Evolutionary conservation across 2,888 invertebrate genomes (phyloP).

Genomic region (Metopia argyrocephala): DNA sequence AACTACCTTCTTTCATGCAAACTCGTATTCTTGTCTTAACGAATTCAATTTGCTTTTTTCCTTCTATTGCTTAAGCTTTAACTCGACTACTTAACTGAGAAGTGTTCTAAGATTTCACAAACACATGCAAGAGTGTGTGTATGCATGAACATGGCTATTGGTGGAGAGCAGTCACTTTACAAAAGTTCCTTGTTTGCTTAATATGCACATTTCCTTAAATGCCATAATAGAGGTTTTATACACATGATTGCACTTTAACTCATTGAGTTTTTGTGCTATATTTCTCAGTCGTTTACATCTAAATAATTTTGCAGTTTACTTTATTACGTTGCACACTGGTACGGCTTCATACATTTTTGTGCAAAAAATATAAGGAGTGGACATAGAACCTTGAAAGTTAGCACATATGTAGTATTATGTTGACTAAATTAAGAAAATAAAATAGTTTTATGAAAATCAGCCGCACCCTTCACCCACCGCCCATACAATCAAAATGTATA

Average conservation of each 20-base stretch:
- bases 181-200: slow-evolving; percentile 45
- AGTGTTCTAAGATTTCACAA: neutral
- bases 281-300: neutral
- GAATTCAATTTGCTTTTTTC: neutral
- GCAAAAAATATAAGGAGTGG: too few species aligned
- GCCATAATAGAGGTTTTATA: slow-evolving; percentile 45
- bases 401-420: too few species aligned
- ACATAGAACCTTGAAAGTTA: too few species aligned
- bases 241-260: slow-evolving; percentile 54
- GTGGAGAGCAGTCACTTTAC: slow-evolving; percentile 40
- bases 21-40: too few species aligned
- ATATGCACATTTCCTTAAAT: slow-evolving; percentile 53
- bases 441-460: too few species aligned
- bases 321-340: neutral
- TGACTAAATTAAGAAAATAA: too few species aligned
- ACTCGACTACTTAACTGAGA: neutral
- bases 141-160: neutral
- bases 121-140: too few species aligned
- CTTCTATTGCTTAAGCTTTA: neutral
- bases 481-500: too few species aligned
- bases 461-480: too few species aligned
- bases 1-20: neutral
- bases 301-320: neutral
- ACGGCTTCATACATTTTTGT: too few species aligned
- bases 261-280: neutral